Conservation (phyloP, 1,140 invertebrate genomes). For the Tetramorium alpestre region DNA sequence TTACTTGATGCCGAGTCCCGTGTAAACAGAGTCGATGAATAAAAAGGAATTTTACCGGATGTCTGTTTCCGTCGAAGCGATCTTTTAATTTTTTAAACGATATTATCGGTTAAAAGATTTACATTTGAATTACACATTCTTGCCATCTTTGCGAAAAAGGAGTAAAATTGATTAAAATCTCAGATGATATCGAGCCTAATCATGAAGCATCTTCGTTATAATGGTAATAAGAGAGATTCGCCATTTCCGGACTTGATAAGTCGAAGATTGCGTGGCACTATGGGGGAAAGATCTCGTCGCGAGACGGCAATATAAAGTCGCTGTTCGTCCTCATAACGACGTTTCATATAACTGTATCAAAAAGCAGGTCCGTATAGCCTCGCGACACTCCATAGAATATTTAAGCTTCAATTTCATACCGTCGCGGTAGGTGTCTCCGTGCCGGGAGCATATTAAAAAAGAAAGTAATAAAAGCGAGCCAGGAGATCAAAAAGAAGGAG, state of each 20-base stretch:
- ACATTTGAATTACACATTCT: neutral
- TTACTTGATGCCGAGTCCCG: constrained; percentile 79
- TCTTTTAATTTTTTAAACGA: constrained; percentile 19
- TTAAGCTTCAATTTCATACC: constrained; percentile 86
- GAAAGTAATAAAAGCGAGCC: constrained; percentile 81
- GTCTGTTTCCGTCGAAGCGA: neutral
- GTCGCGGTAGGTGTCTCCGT: constrained; percentile 70
- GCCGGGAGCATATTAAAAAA: constrained; percentile 72
- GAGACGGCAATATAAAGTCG: constrained; percentile 75
- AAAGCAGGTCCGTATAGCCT: constrained; percentile 61
- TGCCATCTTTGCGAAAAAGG: neutral
- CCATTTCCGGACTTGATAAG: constrained; percentile 75
- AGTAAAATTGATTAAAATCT: neutral
- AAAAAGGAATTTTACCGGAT: constrained; percentile 63
- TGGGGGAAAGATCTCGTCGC: constrained; percentile 58
- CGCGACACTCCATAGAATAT: constrained; percentile 84
- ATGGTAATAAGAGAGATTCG: neutral
- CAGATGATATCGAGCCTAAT: neutral
- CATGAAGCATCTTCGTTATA: neutral
- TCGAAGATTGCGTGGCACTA: constrained; percentile 75
- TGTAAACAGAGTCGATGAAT: constrained; percentile 84
- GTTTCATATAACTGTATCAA: constrained; percentile 79
- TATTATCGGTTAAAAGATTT: neutral
- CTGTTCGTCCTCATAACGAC: constrained; percentile 75
- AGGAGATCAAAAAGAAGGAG: constrained; percentile 60